Conservation (phyloP, 2,797 vertebrate species). For the Dromococcyx pavoninus region DNA sequence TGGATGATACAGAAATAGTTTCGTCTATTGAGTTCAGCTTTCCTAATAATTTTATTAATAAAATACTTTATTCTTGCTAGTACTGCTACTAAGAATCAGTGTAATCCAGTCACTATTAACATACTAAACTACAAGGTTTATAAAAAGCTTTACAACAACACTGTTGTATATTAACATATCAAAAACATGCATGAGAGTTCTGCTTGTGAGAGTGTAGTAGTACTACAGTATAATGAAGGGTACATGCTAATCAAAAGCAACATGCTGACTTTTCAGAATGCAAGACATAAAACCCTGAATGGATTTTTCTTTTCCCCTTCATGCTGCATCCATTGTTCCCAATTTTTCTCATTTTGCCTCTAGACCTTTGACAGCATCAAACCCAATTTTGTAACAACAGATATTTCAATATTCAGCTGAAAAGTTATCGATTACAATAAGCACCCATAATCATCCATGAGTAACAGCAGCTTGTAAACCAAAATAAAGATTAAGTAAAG, state of each 20-base stretch:
- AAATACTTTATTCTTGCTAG: not conserved
- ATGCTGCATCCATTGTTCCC: rapidly evolving
- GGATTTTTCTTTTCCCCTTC: too few species aligned
- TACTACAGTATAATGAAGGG: not conserved
- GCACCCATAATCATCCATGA: not conserved
- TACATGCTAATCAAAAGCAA: not conserved
- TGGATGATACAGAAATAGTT: not conserved
- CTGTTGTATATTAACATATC: not conserved
- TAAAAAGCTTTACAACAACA: not conserved
- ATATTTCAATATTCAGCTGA: not conserved
- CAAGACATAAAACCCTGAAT: not conserved
- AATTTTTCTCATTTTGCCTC: not conserved
- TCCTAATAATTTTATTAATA: not conserved
- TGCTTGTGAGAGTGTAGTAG: not conserved
- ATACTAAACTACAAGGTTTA: not conserved
- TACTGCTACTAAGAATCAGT: not conserved
- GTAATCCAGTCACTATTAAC: not conserved
- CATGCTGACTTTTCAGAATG: not conserved
- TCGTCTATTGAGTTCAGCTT: not conserved
- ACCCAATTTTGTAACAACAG: not conserved
- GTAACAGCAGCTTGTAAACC: not conserved
- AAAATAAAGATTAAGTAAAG: not conserved
- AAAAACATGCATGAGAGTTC: not conserved
- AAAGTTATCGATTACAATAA: not conserved
- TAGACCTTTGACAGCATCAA: not conserved